phyloP scores from a whole-genome alignment of 2,797 vertebrate genomes.

The Epinephelus coioides region DNA sequence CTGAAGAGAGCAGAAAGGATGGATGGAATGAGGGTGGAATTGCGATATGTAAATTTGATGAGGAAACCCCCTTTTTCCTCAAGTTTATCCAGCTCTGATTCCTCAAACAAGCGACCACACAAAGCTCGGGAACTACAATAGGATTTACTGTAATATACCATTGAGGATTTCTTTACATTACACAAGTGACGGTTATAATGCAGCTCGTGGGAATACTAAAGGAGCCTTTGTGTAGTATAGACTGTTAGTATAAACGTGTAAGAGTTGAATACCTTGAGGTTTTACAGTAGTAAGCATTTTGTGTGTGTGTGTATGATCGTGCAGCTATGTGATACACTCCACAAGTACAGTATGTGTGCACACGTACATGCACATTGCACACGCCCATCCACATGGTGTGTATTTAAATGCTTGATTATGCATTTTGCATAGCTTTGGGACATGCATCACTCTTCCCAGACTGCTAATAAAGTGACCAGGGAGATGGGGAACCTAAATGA shows the following conservation, averaged over 20 bases:
- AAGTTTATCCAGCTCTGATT: slow-evolving; percentile 63
- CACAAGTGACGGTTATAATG: slow-evolving; percentile 60
- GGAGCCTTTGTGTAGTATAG: slow-evolving; percentile 60
- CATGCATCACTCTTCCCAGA: slow-evolving; percentile 85
- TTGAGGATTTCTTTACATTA: slow-evolving; percentile 70
- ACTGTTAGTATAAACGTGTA: slow-evolving; percentile 63
- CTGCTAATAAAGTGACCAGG: slow-evolving; percentile 87
- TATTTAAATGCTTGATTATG: slow-evolving; percentile 88
- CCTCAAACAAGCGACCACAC: slow-evolving; percentile 55
- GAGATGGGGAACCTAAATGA: slow-evolving; percentile 84
- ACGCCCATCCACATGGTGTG: slow-evolving; percentile 70
- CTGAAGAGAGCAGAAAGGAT: slow-evolving; percentile 44
- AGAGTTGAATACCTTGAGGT: slow-evolving; percentile 67
- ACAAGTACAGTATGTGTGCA: slow-evolving; percentile 46
- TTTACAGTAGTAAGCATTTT: slow-evolving; percentile 76
- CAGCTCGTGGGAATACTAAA: slow-evolving; percentile 71
- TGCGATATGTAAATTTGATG: slow-evolving; percentile 76
- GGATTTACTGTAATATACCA: slow-evolving; percentile 75
- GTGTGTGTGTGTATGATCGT: slow-evolving; percentile 43
- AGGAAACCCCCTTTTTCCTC: slow-evolving; percentile 57
- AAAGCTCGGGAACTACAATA: slow-evolving; percentile 43
- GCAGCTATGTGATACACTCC: slow-evolving; percentile 45
- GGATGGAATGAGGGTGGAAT: slow-evolving; percentile 61
- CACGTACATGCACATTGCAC: slow-evolving; percentile 44
- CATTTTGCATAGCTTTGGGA: slow-evolving; percentile 86